Conservation (phyloP, 2,888 invertebrate species). For the Gryllus longicercus region DNA sequence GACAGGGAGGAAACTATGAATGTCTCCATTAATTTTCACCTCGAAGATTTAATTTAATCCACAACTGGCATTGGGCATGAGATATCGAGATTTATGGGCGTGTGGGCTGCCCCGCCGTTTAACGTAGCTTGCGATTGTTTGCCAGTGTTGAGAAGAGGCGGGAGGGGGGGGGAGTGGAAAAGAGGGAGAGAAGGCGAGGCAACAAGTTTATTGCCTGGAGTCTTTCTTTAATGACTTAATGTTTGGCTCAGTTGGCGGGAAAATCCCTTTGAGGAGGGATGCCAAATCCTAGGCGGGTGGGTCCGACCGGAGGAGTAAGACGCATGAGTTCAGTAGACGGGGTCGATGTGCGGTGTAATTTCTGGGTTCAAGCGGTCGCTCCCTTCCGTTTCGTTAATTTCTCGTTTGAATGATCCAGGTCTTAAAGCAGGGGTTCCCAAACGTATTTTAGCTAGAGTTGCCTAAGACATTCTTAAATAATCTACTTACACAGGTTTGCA, state of each 20-base stretch:
- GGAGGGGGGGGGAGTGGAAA: background rate
- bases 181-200: background rate
- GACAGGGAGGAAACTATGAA: constrained; percentile 36
- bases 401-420: no score
- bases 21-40: constrained; percentile 38
- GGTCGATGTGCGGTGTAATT: no score
- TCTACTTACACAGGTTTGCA: no score
- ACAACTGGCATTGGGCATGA: background rate
- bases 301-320: background rate
- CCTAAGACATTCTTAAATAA: no score
- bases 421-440: no score
- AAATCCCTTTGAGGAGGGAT: background rate
- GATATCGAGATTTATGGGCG: constrained; percentile 3
- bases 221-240: constrained; percentile 17
- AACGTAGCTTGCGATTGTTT: background rate
- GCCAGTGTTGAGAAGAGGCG: background rate
- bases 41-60: constrained; percentile 36
- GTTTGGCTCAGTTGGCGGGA: background rate
- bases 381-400: no score
- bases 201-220: background rate
- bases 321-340: no score
- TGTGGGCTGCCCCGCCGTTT: background rate
- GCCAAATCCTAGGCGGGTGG: background rate
- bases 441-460: no score
- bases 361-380: no score